Percentiles rank a stretch among this genome's conserved stretches.
Evolutionary conservation across 2,888 invertebrate species (phyloP).

Genomic region (Chrysolina americana): DNA sequence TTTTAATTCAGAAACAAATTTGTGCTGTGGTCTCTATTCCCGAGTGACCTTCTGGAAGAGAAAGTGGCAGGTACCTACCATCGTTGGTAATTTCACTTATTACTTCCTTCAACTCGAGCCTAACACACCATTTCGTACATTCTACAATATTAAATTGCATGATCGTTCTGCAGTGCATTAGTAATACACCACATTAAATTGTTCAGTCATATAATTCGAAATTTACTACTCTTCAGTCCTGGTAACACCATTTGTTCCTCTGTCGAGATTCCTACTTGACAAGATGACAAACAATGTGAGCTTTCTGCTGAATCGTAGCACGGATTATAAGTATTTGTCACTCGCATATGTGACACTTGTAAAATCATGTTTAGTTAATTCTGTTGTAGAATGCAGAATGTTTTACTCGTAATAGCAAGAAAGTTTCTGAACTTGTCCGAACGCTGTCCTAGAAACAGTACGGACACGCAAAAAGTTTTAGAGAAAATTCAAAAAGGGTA

Average conservation of each 20-base stretch:
- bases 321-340: constrained; percentile 8
- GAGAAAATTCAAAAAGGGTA: too few species aligned
- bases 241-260: constrained; percentile 9
- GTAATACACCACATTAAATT: not conserved
- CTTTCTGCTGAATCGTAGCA: constrained; percentile 8
- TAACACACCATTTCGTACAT: not conserved
- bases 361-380: constrained; percentile 16
- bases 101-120: too few species aligned
- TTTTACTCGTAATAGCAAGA: not conserved
- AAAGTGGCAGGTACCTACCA: too few species aligned
- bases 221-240: not conserved
- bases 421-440: not conserved
- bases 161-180: not conserved
- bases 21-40: too few species aligned
- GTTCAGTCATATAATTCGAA: not conserved
- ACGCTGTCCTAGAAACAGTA: not conserved
- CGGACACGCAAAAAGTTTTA: not conserved
- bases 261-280: not conserved
- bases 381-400: not conserved
- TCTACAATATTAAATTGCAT: not conserved
- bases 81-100: too few species aligned
- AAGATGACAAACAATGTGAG: constrained; percentile 25
- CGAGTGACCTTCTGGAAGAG: too few species aligned
- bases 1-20: too few species aligned
- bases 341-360: constrained; percentile 19